Base-by-base conservation (phyloP, 2,797 vertebrate species). In the Cheirogaleus major region DNA sequence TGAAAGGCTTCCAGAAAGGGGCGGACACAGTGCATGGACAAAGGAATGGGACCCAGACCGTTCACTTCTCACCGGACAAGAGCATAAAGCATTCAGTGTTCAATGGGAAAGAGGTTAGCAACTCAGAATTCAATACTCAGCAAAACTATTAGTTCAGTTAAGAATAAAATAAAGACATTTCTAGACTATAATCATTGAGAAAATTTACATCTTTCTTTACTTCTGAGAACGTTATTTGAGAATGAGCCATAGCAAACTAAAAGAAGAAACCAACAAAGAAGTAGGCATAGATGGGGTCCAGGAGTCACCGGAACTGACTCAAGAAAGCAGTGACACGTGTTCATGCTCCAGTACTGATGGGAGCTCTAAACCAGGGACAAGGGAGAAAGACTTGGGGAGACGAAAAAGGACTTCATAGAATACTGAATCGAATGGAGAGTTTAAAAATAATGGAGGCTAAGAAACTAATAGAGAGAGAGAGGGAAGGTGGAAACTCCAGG, bases 251-350 rank as follows among this genome's bases (percentile, higher is more conserved):
- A 91, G 41, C 2, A 93, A 91, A 93, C 63, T 20, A 89, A 91
- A 67, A 95, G 43, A 84, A 89, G 78, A 94, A 96, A 83, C 48
- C 20, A 81, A 75, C 63, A 23, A 92, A 88, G 30, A 35, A 92
- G 27, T 45, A 82, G 2, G 38, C 38, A 15, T 18, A 5, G 63
- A 8, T n/a, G 63, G 65, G 25, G 22, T 48, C 43, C 18, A 50
- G 48, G 72, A 85, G 57, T 27, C 83, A 52, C 1, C 25, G 70
- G 73, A 79, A 70, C 1, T 11, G 86, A 81, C 43, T 48, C 6
- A 59, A 65, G 79, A 61, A 48, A 83, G 25, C 41, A 72, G 59
- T 7, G 23, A 61, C 14, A 32, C 0, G 6, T 69, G 11, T 23
- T 63, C 23, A 41, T 7, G 59, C 15, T 48, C 55, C 35, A 48